Conservation (phyloP, 2,888 invertebrate species). For the Macaria notata region DNA sequence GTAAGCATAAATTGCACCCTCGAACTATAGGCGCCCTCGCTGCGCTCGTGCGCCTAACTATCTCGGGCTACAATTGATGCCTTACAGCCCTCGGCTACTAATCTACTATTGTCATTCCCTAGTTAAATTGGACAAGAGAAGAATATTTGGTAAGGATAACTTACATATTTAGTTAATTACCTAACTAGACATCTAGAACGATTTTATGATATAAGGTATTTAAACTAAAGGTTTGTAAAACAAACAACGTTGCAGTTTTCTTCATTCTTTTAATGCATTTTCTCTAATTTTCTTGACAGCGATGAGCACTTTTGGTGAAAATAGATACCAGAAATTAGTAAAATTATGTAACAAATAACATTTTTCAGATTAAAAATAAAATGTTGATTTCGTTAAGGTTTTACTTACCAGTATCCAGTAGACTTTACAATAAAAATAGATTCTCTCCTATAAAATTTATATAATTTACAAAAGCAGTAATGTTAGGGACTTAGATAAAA, state of each 20-base stretch:
- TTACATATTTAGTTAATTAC: no score
- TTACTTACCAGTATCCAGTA: conserved; percentile 44
- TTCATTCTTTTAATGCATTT: conserved; percentile 82
- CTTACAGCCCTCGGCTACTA: no score
- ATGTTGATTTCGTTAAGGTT: conserved; percentile 63
- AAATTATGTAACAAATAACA: conserved; percentile 68
- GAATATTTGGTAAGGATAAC: no score
- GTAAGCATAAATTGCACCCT: no score
- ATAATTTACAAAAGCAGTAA: conserved; percentile 79
- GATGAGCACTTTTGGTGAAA: conserved; percentile 88
- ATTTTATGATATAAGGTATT: no score
- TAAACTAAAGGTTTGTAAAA: conserved; percentile 15
- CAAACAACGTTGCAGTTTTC: conserved; percentile 66
- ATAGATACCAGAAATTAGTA: conserved; percentile 80
- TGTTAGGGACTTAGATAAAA: conserved; percentile 63
- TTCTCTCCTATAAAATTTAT: conserved; percentile 82
- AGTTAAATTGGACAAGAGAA: no score
- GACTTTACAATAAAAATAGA: conserved; percentile 82
- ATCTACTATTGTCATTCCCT: no score
- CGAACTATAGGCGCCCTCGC: no score
- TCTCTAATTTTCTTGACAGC: conserved; percentile 84
- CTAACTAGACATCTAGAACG: no score
- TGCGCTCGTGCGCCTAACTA: no score
- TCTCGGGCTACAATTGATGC: no score
- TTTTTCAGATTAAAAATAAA: conserved; percentile 64